These are phyloP conservation scores for Poeciliopsis infans DNA, from an alignment of 2,797 vertebrate species.

Conservation along the genomic window DNA sequence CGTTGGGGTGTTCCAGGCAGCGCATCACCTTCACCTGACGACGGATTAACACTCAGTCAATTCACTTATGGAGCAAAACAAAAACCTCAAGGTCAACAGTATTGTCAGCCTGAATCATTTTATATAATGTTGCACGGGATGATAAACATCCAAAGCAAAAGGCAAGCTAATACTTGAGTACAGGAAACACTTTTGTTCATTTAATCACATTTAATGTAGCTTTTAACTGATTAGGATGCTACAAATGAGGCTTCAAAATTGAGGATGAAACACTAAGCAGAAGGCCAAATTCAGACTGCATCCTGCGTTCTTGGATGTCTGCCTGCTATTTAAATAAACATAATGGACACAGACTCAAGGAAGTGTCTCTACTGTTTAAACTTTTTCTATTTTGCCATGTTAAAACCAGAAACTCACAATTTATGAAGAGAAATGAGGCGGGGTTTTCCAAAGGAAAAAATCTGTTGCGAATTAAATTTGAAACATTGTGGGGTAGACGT, in stretches of 20 bases:
- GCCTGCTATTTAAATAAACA: not conserved
- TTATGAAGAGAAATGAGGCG: not conserved
- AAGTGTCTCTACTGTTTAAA: not conserved
- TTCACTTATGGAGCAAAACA: not conserved
- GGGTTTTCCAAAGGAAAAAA: not conserved
- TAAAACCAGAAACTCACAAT: not conserved
- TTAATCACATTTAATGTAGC: not conserved
- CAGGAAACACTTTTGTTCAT: not conserved
- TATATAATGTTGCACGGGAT: not conserved
- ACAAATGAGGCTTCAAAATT: not conserved
- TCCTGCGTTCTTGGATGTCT: not conserved
- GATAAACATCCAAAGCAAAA: not conserved
- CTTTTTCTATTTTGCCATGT: not conserved
- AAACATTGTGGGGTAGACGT: not conserved
- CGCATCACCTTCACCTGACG: constrained; percentile 97
- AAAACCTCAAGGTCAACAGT: not conserved
- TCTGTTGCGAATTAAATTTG: not conserved
- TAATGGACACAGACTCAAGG: not conserved
- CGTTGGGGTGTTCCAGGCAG: constrained; percentile 95
- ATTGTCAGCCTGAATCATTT: not conserved
- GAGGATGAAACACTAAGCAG: constrained; percentile 26
- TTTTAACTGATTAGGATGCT: not conserved
- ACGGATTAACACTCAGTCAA: constrained; percentile 18
- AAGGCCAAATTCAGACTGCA: not conserved
- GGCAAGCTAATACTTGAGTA: not conserved